phyloP scores from a whole-genome alignment of 2,888 invertebrate species.

The Eristalinus sepulchralis region DNA sequence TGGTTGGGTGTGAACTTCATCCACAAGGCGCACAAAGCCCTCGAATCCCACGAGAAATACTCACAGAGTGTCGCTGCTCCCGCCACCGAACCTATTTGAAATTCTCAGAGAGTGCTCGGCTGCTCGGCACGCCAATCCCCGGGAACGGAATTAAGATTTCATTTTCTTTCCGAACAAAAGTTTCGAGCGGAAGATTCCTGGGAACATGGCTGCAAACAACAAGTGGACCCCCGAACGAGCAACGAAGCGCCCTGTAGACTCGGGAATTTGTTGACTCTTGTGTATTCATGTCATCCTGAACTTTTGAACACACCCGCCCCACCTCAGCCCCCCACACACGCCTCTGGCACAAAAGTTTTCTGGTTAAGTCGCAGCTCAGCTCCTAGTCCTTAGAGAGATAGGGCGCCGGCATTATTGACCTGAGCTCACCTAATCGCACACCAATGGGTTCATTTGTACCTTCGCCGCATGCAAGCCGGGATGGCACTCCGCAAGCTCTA shows the following conservation, averaged over 20 bases:
- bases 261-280: conserved; percentile 43
- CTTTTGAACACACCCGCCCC: neutral
- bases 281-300: conserved; percentile 29
- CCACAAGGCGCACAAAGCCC: neutral
- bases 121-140: conserved; percentile 2
- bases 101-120: conserved; percentile 36
- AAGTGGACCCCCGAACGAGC: conserved; percentile 4
- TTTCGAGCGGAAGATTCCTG: neutral
- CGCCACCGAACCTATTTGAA: conserved; percentile 24
- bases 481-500: neutral
- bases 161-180: conserved; percentile 15
- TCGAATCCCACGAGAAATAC: neutral
- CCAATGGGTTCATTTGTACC: neutral
- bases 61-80: neutral
- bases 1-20: neutral
- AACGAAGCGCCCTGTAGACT: neutral
- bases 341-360: neutral
- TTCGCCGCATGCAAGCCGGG: neutral
- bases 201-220: conserved; percentile 6
- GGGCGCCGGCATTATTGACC: neutral
- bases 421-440: conserved; percentile 20
- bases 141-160: conserved; percentile 35
- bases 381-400: neutral
- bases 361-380: neutral
- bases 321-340: neutral